phyloP scores from a whole-genome alignment of 1,140 invertebrate genomes.

The Vollenhovia emeryi region DNA sequence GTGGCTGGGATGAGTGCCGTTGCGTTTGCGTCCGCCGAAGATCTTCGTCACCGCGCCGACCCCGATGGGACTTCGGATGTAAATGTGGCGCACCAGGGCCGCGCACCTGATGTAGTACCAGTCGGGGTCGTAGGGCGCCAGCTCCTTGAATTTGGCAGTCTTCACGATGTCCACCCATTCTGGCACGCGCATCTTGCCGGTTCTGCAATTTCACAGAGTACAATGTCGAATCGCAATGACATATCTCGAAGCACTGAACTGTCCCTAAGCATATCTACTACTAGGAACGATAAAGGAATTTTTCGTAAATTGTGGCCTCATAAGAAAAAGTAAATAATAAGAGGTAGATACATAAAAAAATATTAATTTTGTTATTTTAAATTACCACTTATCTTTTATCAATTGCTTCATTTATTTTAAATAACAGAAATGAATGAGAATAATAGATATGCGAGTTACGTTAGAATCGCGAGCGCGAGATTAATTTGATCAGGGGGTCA shows the following conservation, averaged over 20 bases:
- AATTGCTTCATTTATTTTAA: too few species aligned
- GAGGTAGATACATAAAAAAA: too few species aligned
- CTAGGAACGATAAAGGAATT: too few species aligned
- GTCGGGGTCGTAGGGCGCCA: conserved; percentile 98
- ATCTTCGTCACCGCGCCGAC: conserved; percentile 98
- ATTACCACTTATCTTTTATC: too few species aligned
- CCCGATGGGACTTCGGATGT: conserved; percentile 97
- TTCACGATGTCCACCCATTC: conserved; percentile 99
- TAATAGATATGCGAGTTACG: background rate
- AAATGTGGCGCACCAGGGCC: conserved; percentile 97
- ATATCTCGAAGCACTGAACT: too few species aligned
- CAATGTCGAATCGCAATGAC: background rate
- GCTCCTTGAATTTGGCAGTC: conserved; percentile 96
- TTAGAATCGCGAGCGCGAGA: background rate
- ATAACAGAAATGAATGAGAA: background rate
- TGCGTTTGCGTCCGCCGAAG: conserved; percentile 97
- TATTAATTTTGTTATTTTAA: too few species aligned
- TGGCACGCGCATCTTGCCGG: conserved; percentile 98
- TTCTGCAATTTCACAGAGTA: conserved; percentile 86
- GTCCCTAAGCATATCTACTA: too few species aligned
- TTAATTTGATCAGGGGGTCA: conserved; percentile 43
- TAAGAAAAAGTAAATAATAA: background rate
- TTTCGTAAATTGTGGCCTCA: too few species aligned
- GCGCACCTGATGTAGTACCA: conserved; percentile 99
- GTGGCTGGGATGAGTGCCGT: conserved; percentile 97